Evolutionary conservation across 1,140 invertebrate genomes (phyloP), one percentile per base, ranked within the genome.

Genomic region (Hestina assimilis): DNA sequence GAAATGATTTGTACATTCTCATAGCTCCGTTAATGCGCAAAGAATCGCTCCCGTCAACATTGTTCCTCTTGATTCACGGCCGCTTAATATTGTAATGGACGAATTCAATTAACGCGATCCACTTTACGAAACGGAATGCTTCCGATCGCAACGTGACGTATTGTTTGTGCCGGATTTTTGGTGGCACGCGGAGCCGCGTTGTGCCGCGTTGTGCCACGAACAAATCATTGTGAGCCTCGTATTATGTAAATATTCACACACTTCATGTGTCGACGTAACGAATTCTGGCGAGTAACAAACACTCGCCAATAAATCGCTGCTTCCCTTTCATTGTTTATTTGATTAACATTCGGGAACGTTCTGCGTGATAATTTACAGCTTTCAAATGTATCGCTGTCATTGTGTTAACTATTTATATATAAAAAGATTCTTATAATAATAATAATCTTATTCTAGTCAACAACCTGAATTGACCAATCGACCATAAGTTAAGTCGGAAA

Each of bases 51-150:
- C 24, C 24, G 24, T 7, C 24, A 28, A n/a, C 2, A 8, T 28
- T 28, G 26, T 28, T 28, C 26, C 26, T 9, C 28, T 8, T 33
- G 29, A 12, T 31, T 14, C 29, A 7, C 33, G 33, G 0, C 5
- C 33, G 33, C 33, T 35, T 35, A 6, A 28, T 41, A 42, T 52
- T 38, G 24, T 38, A 29, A 41, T 14, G 11, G 17, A 29, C 48
- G 48, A 11, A 52, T 42, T 42, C 38, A 42, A 52, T 52, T 19
- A 29, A 41, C 35, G 28, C 28, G 24, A 52, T 41, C 23, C 48
- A 52, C 17, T 41, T 28, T 29, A 19, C 14, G 15, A n/a, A 42
- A n/a, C 23, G 24, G 35, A 28, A 52, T 45, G 12, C 20, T 52
- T 40, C 24, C 48, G 35, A 28, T 45, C 12, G 23, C 12, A 28